Conservation (phyloP, 2,113 vertebrate genomes). For the Rafetus swinhoei region DNA sequence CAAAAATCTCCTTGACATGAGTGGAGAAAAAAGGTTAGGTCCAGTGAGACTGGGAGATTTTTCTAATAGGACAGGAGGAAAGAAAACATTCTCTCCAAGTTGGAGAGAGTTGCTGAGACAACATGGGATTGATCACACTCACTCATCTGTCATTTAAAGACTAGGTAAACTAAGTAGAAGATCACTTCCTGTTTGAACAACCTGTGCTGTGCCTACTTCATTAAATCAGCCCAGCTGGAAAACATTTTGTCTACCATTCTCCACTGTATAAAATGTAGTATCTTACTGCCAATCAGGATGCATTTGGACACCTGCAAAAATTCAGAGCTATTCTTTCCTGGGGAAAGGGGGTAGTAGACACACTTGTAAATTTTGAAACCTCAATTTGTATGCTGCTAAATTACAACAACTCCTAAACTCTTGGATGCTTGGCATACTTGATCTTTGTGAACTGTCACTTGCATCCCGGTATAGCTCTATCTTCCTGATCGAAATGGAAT, state of each 20-base stretch:
- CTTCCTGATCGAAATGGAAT: not conserved
- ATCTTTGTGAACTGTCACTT: accelerated
- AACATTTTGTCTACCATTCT: not conserved
- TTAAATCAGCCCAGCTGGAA: not conserved
- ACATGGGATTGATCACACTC: not conserved
- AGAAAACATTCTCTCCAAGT: not conserved
- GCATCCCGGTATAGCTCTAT: accelerated
- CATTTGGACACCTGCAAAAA: no score
- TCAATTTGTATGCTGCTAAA: accelerated
- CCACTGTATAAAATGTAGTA: not conserved
- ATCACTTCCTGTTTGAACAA: not conserved
- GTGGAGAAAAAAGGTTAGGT: not conserved
- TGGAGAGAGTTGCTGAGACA: not conserved
- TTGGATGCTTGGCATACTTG: accelerated
- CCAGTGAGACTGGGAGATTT: accelerated
- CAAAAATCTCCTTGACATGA: accelerated
- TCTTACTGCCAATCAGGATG: not conserved
- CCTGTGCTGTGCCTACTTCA: not conserved
- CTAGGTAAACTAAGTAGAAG: not conserved
- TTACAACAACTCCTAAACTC: accelerated
- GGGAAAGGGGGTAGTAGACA: not conserved
- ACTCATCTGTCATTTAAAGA: not conserved
- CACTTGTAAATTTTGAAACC: accelerated
- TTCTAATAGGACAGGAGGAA: not conserved
- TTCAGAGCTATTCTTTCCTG: not conserved